Conservation (phyloP, 2,113 vertebrate genomes). For the Phrynosoma platyrhinos region DNA sequence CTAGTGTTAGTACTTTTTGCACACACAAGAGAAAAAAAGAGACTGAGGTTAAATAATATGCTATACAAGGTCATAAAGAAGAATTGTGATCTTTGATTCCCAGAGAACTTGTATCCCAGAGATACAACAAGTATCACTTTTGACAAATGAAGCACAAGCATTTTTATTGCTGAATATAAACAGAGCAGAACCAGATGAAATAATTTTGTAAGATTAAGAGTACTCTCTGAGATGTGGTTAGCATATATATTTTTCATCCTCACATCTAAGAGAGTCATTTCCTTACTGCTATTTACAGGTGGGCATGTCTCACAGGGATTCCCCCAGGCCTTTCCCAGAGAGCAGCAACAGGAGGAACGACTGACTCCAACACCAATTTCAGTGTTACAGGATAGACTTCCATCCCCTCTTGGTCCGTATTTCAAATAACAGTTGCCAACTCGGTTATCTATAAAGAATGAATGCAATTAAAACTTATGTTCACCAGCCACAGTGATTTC, state of each 20-base stretch:
- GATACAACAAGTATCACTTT: not conserved
- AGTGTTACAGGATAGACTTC: conserved; percentile 82
- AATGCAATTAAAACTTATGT: not conserved
- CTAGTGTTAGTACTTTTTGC: not conserved
- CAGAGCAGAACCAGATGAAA: not conserved
- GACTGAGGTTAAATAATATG: not conserved
- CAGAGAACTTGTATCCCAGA: too few relatives aligned
- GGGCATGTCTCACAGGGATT: conserved; percentile 87
- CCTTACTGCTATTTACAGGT: conserved; percentile 85
- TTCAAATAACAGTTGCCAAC: conserved; percentile 87
- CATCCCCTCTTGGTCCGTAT: conserved; percentile 76
- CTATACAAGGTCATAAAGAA: not conserved
- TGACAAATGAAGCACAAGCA: accelerated
- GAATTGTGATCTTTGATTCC: not conserved
- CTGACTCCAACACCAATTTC: conserved; percentile 87
- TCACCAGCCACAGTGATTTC: accelerated
- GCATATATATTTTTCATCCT: not conserved
- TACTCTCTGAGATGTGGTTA: not conserved
- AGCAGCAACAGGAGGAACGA: conserved; percentile 88
- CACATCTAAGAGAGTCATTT: conserved; percentile 22
- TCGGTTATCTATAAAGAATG: conserved; percentile 78
- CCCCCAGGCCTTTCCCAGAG: conserved; percentile 85
- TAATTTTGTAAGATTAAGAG: not conserved
- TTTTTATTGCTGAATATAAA: not conserved
- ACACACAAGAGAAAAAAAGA: not conserved